Base-by-base conservation (phyloP, 92 coral and sea anemone species). In the Virgularia gustaviana region DNA sequence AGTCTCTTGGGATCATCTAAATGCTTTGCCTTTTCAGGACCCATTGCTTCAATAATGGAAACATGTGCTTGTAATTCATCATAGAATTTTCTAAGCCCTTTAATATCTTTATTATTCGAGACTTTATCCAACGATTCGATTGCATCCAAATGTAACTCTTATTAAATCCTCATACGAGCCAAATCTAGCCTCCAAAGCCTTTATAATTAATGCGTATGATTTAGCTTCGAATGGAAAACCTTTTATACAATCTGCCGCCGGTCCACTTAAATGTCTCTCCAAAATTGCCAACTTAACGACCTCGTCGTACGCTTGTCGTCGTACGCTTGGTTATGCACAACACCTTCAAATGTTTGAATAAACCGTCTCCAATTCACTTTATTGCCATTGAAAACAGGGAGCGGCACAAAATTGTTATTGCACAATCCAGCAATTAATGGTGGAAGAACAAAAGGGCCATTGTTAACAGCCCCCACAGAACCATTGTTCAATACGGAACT, bases 241-340 rank as follows among this genome's bases (percentile, higher is more conserved):
- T 44, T 12, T 66, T 0, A 44, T 66, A 22, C 73, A 66, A 20
- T 66, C 73, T 22, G 4, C 30, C 31, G 73, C 73, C n/a, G 73
- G 73, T 11, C 34, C 73, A 19, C 57, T 15, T 2, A 66, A 25
- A 19, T 66, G 73, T 6, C 49, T 1, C 49, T 66, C 73, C 57
- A 66, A 11, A 1, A 66, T 66, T 1, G 73, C 73, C 0, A 66
- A 24, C 20, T 66, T 66, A 13, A 66, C 64, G 2, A 66, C n/a
- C 5, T 41, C 30, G 10, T 66, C 73, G n/a, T 55, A 55, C 1
- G n/a, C n/a, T n/a, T n/a, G n/a, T n/a, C n/a, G n/a, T n/a, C n/a
- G n/a, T n/a, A n/a, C n/a, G 73, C 57, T 44, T 66, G 73, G 18
- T 66, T 66, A 18, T 66, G 57, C 2, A 66, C 73, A 41, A 66